These are phyloP conservation scores for Lepus timidus DNA, from an alignment of 2,113 vertebrate genomes.

Conservation along the genomic window DNA sequence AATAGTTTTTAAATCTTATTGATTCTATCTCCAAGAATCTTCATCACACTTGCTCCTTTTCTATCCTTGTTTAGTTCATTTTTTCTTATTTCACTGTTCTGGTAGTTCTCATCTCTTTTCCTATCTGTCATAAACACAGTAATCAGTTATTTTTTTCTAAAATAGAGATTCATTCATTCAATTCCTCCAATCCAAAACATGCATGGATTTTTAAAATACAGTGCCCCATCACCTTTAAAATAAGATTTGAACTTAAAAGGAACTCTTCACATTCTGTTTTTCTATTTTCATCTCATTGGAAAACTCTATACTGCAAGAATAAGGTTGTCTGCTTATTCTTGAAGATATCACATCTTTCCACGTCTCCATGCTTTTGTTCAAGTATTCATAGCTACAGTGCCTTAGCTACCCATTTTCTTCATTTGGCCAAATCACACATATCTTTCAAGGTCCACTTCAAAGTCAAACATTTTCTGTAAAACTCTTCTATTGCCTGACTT, in stretches of 20 bases:
- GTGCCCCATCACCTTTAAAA: not conserved
- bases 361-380: not conserved
- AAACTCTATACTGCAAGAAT: not conserved
- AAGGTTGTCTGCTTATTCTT: not conserved
- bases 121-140: not conserved
- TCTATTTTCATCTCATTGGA: conserved; percentile 18
- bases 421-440: conserved; percentile 1
- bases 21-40: not conserved
- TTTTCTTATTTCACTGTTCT: not conserved
- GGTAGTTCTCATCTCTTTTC: not conserved
- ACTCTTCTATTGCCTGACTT: not conserved
- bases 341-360: not conserved
- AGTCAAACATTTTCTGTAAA: not conserved
- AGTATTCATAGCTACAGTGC: not conserved
- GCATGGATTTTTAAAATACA: not conserved
- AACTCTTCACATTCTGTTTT: conserved; percentile 10
- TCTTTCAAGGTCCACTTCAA: not conserved
- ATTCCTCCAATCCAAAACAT: not conserved
- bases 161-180: conserved; percentile 27
- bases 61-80: not conserved
- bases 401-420: not conserved
- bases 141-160: conserved; percentile 19
- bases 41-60: conserved; percentile 3
- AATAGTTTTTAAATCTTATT: conserved; percentile 20
- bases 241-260: conserved; percentile 1